Percentiles rank a stretch among this genome's conserved stretches.
Conservation (phyloP, 2,888 invertebrate genomes). For the Amphipyra berbera region DNA sequence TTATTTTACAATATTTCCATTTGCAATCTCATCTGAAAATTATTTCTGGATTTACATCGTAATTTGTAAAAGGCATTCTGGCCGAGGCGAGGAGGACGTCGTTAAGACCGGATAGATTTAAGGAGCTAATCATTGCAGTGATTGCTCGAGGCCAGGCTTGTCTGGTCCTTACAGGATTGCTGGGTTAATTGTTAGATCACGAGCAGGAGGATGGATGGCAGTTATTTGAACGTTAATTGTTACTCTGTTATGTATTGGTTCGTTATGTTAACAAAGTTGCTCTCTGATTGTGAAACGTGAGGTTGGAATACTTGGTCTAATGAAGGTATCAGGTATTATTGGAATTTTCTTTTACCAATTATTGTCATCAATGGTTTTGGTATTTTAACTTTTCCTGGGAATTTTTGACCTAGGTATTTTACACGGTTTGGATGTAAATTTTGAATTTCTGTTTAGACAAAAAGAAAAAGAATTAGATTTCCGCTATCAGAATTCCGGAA, state of each 20-base stretch:
- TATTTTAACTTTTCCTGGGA: neutral
- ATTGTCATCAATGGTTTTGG: neutral
- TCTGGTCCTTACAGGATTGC: constrained; percentile 6
- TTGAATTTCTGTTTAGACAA: too few relatives aligned
- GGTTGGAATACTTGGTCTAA: neutral
- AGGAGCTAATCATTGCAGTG: constrained; percentile 37
- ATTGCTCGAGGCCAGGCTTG: constrained; percentile 12
- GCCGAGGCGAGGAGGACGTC: constrained; percentile 16
- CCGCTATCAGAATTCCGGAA: too few relatives aligned
- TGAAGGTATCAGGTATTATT: neutral
- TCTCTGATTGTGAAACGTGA: neutral
- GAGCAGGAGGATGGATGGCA: constrained; percentile 19
- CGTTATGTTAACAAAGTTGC: constrained; percentile 8
- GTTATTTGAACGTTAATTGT: constrained; percentile 28
- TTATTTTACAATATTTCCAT: too few relatives aligned
- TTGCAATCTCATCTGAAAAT: constrained; percentile 5
- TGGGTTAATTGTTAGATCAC: constrained; percentile 27
- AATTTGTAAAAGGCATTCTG: constrained; percentile 22
- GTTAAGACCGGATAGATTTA: constrained; percentile 41
- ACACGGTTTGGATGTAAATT: too few relatives aligned
- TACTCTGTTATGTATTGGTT: constrained; percentile 20
- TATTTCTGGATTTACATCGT: constrained; percentile 7
- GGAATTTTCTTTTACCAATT: neutral
- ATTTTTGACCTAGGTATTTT: neutral
- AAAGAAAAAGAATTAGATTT: too few relatives aligned